Percentiles rank a stretch among this genome's conserved stretches.
Evolutionary conservation across 2,888 invertebrate genomes (phyloP).

Genomic region (Agrotis exclamationis): DNA sequence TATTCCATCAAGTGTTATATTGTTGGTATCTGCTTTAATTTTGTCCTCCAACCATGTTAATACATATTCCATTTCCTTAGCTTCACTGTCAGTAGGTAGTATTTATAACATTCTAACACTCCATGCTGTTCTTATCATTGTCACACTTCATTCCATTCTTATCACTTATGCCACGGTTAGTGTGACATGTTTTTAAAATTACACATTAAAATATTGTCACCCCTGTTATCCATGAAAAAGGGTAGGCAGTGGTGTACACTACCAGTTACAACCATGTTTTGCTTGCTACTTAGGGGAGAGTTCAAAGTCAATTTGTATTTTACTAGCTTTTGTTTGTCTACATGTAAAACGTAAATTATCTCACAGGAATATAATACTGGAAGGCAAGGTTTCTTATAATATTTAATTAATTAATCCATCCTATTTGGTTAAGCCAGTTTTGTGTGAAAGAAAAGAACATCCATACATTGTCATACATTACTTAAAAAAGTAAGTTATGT

Average conservation of each 20-base stretch:
- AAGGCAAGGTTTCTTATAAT: too few species aligned
- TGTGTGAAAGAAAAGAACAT: too few species aligned
- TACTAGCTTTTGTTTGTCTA: too few species aligned
- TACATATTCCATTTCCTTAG: neutral
- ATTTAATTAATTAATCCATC: too few species aligned
- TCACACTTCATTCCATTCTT: slow-evolving; percentile 7
- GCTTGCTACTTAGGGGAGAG: too few species aligned
- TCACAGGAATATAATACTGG: too few species aligned
- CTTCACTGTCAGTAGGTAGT: neutral
- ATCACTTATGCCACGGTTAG: slow-evolving; percentile 1
- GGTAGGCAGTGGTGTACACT: neutral
- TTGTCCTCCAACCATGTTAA: neutral
- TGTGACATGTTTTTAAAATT: neutral
- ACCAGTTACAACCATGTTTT: too few species aligned
- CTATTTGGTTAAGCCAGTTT: too few species aligned
- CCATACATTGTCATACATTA: too few species aligned
- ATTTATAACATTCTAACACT: neutral
- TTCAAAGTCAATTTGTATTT: too few species aligned
- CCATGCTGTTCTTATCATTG: neutral
- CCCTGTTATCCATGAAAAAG: neutral
- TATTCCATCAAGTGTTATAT: slow-evolving; percentile 38
- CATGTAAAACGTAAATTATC: too few species aligned
- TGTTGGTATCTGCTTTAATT: neutral
- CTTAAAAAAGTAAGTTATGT: too few species aligned
- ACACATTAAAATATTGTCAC: neutral